phyloP scores from a whole-genome alignment of 2,113 vertebrate species.

The Crypturellus undulatus region DNA sequence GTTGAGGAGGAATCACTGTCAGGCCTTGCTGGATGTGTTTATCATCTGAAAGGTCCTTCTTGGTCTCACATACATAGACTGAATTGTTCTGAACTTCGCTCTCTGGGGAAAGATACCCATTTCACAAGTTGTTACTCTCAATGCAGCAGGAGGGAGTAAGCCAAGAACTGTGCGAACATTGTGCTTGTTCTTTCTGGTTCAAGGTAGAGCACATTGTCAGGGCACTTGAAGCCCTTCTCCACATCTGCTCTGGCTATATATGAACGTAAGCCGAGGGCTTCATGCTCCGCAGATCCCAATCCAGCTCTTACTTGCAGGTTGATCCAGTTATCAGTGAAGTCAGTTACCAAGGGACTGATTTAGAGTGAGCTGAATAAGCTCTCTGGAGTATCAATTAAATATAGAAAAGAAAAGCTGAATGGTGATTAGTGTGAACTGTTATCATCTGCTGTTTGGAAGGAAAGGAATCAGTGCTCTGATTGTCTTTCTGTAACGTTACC shows the following conservation, averaged over 20 bases:
- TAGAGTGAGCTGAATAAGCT: background rate
- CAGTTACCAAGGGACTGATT: background rate
- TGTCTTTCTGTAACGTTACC: slow-evolving; percentile 30
- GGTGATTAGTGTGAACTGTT: slow-evolving; percentile 34
- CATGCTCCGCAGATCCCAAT: background rate
- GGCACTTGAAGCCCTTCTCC: background rate
- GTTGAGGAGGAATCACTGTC: background rate
- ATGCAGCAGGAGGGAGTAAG: slow-evolving; percentile 12
- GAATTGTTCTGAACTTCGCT: slow-evolving; percentile 6
- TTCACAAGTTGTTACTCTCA: slow-evolving; percentile 33
- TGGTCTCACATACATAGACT: slow-evolving; percentile 26
- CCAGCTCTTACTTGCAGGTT: background rate
- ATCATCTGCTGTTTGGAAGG: slow-evolving; percentile 49
- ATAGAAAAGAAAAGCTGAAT: slow-evolving; percentile 44
- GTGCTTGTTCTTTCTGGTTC: slow-evolving; percentile 8
- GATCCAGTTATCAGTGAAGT: background rate
- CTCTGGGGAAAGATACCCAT: background rate
- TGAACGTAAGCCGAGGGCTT: background rate
- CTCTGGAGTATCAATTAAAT: slow-evolving; percentile 41
- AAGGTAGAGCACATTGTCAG: background rate
- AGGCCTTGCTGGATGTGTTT: background rate
- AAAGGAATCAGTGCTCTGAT: slow-evolving; percentile 45
- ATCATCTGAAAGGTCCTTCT: background rate
- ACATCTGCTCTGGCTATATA: background rate
- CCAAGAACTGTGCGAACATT: background rate